phyloP scores from a whole-genome alignment of 2,888 invertebrate species.

The Euspilapteryx auroguttella region DNA sequence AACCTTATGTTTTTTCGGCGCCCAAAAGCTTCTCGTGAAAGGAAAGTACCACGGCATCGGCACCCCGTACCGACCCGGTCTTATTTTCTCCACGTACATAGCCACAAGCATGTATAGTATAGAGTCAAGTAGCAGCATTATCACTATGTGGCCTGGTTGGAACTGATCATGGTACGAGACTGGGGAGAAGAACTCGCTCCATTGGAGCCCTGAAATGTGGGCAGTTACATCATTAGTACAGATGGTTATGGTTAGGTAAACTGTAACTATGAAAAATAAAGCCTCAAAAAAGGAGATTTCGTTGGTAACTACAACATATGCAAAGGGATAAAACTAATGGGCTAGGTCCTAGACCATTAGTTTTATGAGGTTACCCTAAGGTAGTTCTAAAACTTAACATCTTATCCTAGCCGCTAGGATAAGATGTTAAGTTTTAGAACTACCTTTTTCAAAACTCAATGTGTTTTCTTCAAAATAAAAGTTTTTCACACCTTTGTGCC shows the following conservation, averaged over 20 bases:
- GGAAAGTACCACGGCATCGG: conserved; percentile 84
- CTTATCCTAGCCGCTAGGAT: no score
- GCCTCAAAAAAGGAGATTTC: no score
- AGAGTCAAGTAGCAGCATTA: conserved; percentile 73
- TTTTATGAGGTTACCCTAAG: no score
- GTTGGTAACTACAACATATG: no score
- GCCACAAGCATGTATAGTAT: conserved; percentile 75
- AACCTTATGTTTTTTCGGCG: conserved; percentile 24
- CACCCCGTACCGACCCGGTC: conserved; percentile 86
- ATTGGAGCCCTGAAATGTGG: conserved; percentile 55
- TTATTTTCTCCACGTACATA: conserved; percentile 84
- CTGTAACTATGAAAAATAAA: no score
- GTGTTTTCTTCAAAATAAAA: no score
- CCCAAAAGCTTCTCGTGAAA: conserved; percentile 65
- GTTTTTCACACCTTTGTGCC: conserved; percentile 61
- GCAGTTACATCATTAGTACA: not conserved
- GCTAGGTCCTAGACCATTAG: no score
- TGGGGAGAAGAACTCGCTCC: conserved; percentile 65
- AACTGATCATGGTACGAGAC: conserved; percentile 73
- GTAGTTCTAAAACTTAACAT: no score
- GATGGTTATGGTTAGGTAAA: no score
- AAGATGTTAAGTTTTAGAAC: no score
- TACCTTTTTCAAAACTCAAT: no score
- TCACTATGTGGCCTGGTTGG: conserved; percentile 67
- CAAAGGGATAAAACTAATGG: no score